These are phyloP conservation scores for Syrista parreyssii DNA, from an alignment of 2,888 invertebrate species.

Conservation along the genomic window DNA sequence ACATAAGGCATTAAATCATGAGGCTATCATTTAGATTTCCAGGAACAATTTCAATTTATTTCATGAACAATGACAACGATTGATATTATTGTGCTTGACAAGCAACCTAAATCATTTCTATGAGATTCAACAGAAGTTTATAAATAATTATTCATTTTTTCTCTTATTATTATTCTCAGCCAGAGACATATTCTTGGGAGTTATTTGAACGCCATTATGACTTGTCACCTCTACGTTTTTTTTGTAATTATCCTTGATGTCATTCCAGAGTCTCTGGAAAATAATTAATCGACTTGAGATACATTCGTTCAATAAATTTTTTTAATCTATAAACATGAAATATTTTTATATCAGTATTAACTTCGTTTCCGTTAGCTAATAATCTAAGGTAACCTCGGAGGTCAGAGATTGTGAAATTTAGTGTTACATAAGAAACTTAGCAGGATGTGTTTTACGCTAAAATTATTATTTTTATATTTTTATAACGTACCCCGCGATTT, in stretches of 20 bases:
- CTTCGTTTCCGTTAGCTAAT: not conserved
- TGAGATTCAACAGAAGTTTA: not conserved
- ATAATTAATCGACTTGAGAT: not conserved
- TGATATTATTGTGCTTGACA: not conserved
- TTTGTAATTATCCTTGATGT: slow-evolving; percentile 49
- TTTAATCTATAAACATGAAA: too few relatives aligned
- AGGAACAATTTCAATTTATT: not conserved
- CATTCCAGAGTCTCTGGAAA: slow-evolving; percentile 47
- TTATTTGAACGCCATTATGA: not conserved
- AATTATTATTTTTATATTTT: not conserved
- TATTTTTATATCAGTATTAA: not conserved
- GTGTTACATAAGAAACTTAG: not conserved
- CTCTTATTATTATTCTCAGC: not conserved
- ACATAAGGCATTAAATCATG: not conserved
- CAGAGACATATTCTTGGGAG: not conserved
- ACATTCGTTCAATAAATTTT: too few relatives aligned
- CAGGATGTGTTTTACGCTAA: not conserved
- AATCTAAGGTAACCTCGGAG: not conserved
- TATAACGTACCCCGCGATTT: slow-evolving; percentile 56
- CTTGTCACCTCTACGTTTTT: not conserved
- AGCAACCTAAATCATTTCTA: not conserved
- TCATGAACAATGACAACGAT: not conserved
- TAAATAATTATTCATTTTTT: not conserved
- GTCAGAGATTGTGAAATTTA: not conserved
- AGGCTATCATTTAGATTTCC: not conserved